Evolutionary conservation across 2,113 vertebrate species (phyloP), one percentile per base, ranked within the genome.

Genomic region (Eublepharis macularius): DNA sequence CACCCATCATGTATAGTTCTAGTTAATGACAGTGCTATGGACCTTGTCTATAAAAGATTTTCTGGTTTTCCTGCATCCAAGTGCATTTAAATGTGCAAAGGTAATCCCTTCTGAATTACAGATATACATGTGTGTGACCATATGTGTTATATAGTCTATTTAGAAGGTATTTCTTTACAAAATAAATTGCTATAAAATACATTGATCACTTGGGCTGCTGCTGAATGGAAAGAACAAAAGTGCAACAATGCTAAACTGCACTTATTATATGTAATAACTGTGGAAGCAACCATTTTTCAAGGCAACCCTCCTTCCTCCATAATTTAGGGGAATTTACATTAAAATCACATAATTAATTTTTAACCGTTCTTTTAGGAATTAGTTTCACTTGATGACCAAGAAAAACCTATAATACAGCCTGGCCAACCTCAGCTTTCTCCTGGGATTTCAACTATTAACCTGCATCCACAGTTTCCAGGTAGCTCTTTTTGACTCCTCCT

Each of bases 351-450:
- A 88, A 90, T 79, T 73, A 1, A 19, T 82, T 81, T 89, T 60
- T 32, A 1, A 78, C 86, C 69, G 0, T 24, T 91, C 89, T 73
- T 92, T 83, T 66, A 97, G 96, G 96, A 97, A 95, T 94, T 96
- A 85, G 36, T 93, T 91, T 95, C 96, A 82, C 24, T 97, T 89
- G 94, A 93, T 87, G 90, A 96, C 92, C 96, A 92, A 93, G 96
- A 97, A 94, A 98, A 96, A 86, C 96, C 94, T 84, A 93, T 92
- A 93, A 86, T 96, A 90, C 96, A 98, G 81, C 96, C 96, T 85
- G 95, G 97, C 77, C 97, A 97, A 73, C 97, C 97, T 83, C 98
- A 98, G 93, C 97, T 98, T 75, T 98, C 98, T 90, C 97, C 97
- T 51, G 97, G 97, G 88, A 95, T 98, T 94, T 98, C 97, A 87